A percentile compares a stretch with the other conserved stretches of the same genome.
Conservation (phyloP, 2,113 vertebrate species). For the Galeopterus variegatus region DNA sequence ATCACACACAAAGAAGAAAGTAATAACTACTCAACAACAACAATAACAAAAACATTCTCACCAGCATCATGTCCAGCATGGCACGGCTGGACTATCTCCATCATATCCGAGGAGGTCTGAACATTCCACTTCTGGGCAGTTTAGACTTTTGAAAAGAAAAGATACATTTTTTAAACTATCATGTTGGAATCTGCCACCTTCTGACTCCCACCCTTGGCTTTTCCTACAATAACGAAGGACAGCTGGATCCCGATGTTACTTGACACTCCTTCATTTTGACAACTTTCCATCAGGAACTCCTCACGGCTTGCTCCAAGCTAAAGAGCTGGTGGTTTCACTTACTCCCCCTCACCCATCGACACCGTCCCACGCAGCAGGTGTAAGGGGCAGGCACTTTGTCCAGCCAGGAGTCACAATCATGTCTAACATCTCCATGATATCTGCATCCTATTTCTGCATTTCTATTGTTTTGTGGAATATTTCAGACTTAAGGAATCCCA, state of each 20-base stretch:
- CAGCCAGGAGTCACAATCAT: neutral
- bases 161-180: neutral
- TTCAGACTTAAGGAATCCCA: neutral
- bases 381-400: neutral
- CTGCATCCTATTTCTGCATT: rapidly evolving
- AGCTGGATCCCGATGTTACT: neutral
- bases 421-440: rapidly evolving
- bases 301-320: neutral
- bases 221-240: neutral
- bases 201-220: neutral
- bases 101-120: neutral
- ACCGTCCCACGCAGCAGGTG: neutral
- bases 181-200: neutral
- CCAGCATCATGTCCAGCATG: neutral
- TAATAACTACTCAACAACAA: too few relatives aligned
- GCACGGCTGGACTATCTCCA: neutral
- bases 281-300: neutral
- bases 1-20: too few relatives aligned
- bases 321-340: too few relatives aligned
- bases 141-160: neutral
- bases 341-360: too few relatives aligned
- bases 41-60: too few relatives aligned
- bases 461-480: neutral
- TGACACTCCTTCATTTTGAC: neutral
- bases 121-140: neutral